Evolutionary conservation across 1,140 invertebrate genomes (phyloP).

Genomic region (Myzus persicae): DNA sequence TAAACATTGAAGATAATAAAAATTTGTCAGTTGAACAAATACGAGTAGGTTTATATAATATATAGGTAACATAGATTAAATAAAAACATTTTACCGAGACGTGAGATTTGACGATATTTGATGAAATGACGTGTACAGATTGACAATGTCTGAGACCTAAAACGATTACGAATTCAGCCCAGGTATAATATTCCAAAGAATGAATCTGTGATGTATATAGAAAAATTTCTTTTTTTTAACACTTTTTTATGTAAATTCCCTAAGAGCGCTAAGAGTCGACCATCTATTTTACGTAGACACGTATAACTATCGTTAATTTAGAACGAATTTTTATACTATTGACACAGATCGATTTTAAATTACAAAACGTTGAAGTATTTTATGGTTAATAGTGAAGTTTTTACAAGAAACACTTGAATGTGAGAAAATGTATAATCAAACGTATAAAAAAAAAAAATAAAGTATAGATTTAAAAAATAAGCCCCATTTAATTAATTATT

Average conservation of each 20-base stretch:
- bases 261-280: not conserved
- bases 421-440: not conserved
- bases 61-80: not conserved
- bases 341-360: not conserved
- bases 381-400: not conserved
- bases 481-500: not conserved
- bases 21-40: not conserved
- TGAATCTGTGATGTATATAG: not conserved
- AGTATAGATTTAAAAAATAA: not conserved
- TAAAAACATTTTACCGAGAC: not conserved
- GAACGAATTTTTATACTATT: not conserved
- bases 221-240: not conserved
- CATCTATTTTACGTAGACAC: not conserved
- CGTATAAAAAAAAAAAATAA: not conserved
- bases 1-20: not conserved
- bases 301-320: not conserved
- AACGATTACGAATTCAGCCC: slow-evolving; percentile 27
- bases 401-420: not conserved
- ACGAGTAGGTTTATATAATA: not conserved
- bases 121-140: not conserved
- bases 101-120: not conserved
- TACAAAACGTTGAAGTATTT: not conserved
- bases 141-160: not conserved
- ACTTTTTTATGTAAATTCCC: not conserved
- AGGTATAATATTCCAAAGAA: not conserved